Percentiles rank a stretch among this genome's conserved stretches.
phyloP scores from a whole-genome alignment of 2,113 vertebrate genomes.

The Rhipidura dahli region DNA sequence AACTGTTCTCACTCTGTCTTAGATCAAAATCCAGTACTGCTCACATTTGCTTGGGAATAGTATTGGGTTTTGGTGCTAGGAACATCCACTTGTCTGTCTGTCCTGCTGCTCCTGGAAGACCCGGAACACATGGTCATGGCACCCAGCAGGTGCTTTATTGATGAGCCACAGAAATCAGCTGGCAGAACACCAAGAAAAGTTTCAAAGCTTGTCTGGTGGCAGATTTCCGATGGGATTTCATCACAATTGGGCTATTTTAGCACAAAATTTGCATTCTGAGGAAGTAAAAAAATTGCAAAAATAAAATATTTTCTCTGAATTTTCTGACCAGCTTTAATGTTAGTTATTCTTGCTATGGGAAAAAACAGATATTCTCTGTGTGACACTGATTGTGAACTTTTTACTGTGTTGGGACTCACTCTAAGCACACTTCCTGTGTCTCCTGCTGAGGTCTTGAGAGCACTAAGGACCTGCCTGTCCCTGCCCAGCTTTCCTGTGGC shows the following conservation, averaged over 20 bases:
- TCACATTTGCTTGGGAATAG: not conserved
- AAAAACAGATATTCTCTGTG: not conserved
- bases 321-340: not conserved
- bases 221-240: constrained; percentile 20
- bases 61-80: not conserved
- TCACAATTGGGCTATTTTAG: not conserved
- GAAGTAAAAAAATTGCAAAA: not conserved
- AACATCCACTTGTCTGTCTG: not conserved
- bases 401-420: not conserved
- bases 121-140: rapidly evolving
- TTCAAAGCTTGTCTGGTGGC: constrained; percentile 24
- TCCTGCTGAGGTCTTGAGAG: not conserved
- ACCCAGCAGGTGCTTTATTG: constrained; percentile 30
- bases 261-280: not conserved
- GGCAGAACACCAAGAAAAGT: constrained; percentile 28
- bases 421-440: not conserved
- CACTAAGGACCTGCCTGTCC: not conserved
- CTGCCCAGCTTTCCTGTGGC: not conserved
- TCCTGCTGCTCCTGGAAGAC: not conserved
- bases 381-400: rapidly evolving
- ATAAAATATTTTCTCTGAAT: not conserved
- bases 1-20: not conserved
- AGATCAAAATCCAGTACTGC: not conserved
- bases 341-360: not conserved
- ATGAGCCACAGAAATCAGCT: not conserved